Conservation (phyloP, 2,888 invertebrate genomes). For the Agrotis exclamationis region DNA sequence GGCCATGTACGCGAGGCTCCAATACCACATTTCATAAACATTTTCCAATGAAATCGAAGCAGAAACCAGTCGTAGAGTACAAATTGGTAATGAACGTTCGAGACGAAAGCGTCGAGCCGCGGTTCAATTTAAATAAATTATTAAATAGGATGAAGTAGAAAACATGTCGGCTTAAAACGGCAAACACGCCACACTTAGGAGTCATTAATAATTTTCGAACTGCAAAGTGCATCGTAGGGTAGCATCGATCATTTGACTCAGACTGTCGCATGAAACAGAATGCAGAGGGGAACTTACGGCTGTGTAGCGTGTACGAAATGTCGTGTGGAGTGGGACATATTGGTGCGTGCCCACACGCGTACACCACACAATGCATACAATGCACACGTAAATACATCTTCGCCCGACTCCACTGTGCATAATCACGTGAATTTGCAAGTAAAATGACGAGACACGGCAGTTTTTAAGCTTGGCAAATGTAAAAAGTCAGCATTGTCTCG, state of each 20-base stretch:
- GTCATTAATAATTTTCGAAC: slow-evolving; percentile 74
- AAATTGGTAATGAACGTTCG: slow-evolving; percentile 57
- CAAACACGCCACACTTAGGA: slow-evolving; percentile 65
- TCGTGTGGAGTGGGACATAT: slow-evolving; percentile 69
- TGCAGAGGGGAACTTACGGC: slow-evolving; percentile 72
- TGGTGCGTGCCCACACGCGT: slow-evolving; percentile 82
- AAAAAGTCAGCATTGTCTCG: slow-evolving; percentile 82
- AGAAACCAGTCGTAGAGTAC: slow-evolving; percentile 49
- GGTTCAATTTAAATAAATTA: slow-evolving; percentile 49
- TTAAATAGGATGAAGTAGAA: slow-evolving; percentile 56
- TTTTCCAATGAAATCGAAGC: slow-evolving; percentile 65
- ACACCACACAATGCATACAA: slow-evolving; percentile 83
- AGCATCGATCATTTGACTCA: slow-evolving; percentile 78
- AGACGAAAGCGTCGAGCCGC: slow-evolving; percentile 41
- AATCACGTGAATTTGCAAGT: slow-evolving; percentile 89
- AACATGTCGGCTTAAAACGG: slow-evolving; percentile 58
- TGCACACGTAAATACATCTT: slow-evolving; percentile 87
- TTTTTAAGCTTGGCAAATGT: slow-evolving; percentile 86
- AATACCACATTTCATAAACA: slow-evolving; percentile 76
- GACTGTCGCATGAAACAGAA: slow-evolving; percentile 74
- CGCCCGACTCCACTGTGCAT: slow-evolving; percentile 84
- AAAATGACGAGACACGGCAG: slow-evolving; percentile 84
- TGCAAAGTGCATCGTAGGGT: slow-evolving; percentile 74
- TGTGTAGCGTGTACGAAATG: slow-evolving; percentile 47
- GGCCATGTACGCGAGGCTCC: slow-evolving; percentile 76